Percentiles rank a stretch among this genome's conserved stretches.
Conservation (phyloP, 2,113 vertebrate genomes). For the Bombycilla garrulus region DNA sequence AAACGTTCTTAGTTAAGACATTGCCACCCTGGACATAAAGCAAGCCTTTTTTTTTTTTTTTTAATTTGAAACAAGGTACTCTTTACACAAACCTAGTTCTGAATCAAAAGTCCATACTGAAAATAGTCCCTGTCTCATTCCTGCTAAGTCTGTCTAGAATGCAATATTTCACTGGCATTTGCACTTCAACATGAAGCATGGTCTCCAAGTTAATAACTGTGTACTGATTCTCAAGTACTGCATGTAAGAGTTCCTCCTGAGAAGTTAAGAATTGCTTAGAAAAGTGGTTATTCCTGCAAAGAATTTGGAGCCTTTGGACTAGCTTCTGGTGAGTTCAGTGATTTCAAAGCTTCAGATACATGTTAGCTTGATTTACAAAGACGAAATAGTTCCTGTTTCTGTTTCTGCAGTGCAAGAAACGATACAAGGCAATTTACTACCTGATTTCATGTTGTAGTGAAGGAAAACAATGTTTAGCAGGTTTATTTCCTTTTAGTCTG, state of each 20-base stretch:
- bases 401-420: not conserved
- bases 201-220: not conserved
- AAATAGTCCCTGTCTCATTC: not conserved
- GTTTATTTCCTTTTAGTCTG: not conserved
- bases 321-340: not conserved
- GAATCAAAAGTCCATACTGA: not conserved
- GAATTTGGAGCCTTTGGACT: not conserved
- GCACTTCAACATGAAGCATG: constrained; percentile 52
- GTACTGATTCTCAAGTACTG: not conserved
- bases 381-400: not conserved
- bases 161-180: not conserved
- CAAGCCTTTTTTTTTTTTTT: not conserved
- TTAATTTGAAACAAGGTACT: not conserved
- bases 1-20: not conserved
- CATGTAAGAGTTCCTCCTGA: constrained; percentile 11
- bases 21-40: not conserved
- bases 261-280: not conserved
- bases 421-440: not conserved
- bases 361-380: not conserved
- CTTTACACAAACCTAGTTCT: not conserved
- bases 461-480: not conserved
- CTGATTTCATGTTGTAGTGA: not conserved
- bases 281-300: not conserved
- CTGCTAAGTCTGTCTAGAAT: not conserved
- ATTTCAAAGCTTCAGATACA: constrained; percentile 10